phyloP scores from a whole-genome alignment of 2,797 vertebrate genomes.

The Enteromius afrohamiltoni region DNA sequence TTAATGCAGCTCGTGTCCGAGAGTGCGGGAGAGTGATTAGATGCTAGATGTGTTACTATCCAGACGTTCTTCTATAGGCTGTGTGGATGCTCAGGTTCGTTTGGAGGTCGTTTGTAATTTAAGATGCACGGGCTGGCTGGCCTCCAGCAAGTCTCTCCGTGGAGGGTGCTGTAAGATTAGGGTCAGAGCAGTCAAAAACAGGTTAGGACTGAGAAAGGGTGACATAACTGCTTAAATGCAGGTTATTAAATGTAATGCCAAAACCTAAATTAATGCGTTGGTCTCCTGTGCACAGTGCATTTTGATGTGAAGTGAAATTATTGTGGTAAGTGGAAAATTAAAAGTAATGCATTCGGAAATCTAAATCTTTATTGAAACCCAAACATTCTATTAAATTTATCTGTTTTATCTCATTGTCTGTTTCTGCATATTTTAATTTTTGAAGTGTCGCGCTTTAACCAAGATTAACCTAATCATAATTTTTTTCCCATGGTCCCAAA shows the following conservation, averaged over 20 bases:
- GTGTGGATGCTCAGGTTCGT: constrained; percentile 57
- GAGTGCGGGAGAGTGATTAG: constrained; percentile 64
- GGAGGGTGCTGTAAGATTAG: constrained; percentile 69
- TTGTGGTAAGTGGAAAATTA: not conserved
- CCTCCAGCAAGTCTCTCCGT: constrained; percentile 61
- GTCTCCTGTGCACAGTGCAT: not conserved
- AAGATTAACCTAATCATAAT: too few relatives aligned
- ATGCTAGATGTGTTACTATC: constrained; percentile 62
- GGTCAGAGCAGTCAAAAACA: constrained; percentile 64
- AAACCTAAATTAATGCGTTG: not conserved
- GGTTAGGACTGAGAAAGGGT: constrained; percentile 58
- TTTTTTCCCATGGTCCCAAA: not conserved
- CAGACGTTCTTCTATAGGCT: constrained; percentile 22
- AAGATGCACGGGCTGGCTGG: constrained; percentile 71
- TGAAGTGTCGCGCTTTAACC: not conserved
- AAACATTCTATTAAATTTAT: not conserved
- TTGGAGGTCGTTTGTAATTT: constrained; percentile 72
- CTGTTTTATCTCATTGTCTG: not conserved
- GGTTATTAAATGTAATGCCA: constrained; percentile 40
- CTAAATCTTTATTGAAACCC: not conserved
- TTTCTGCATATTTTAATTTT: not conserved
- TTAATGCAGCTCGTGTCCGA: constrained; percentile 63
- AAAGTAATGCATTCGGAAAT: not conserved
- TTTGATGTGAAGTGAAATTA: not conserved
- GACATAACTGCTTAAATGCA: constrained; percentile 46